Percentiles rank a stretch among this genome's conserved stretches.
These are phyloP conservation scores for Halocynthia aurantium DNA, from an alignment of 23 tunicate species.

Conservation along the genomic window DNA sequence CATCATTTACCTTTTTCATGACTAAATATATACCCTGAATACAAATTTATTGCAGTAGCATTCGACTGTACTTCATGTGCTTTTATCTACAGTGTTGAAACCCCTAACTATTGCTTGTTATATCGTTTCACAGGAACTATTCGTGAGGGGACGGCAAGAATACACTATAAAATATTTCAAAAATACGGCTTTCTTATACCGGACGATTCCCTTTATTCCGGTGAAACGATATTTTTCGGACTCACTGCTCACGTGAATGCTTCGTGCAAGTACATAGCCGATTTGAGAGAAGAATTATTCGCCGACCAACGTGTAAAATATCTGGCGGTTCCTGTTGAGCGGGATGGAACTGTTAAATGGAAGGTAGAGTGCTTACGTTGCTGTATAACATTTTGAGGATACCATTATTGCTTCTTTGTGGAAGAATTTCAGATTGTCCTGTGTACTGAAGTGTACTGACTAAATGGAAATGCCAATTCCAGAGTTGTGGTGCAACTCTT, in stretches of 20 bases:
- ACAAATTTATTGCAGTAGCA: too few relatives aligned
- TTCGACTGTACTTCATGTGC: too few relatives aligned
- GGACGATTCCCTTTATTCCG: background rate
- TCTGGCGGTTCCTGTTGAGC: constrained; percentile 7
- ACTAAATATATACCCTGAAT: too few relatives aligned
- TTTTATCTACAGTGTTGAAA: too few relatives aligned
- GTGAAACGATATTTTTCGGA: constrained; percentile 6
- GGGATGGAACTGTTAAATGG: constrained; percentile 4
- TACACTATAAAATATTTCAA: background rate
- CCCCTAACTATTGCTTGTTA: too few relatives aligned
- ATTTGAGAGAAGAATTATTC: constrained; percentile 3
- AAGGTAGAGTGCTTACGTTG: background rate
- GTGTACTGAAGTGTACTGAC: too few relatives aligned
- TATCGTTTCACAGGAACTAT: background rate
- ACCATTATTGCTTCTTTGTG: too few relatives aligned
- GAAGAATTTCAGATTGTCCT: too few relatives aligned
- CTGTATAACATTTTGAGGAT: too few relatives aligned
- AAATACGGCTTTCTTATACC: constrained; percentile 9
- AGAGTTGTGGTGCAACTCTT: too few relatives aligned
- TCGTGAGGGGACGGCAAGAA: constrained; percentile 3
- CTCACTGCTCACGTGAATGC: constrained; percentile 8
- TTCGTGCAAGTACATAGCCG: background rate
- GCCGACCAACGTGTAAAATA: background rate
- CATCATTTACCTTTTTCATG: too few relatives aligned
- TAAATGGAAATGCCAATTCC: too few relatives aligned